Evolutionary conservation across 2,113 vertebrate species (phyloP).

Genomic region (Rhineura floridana): DNA sequence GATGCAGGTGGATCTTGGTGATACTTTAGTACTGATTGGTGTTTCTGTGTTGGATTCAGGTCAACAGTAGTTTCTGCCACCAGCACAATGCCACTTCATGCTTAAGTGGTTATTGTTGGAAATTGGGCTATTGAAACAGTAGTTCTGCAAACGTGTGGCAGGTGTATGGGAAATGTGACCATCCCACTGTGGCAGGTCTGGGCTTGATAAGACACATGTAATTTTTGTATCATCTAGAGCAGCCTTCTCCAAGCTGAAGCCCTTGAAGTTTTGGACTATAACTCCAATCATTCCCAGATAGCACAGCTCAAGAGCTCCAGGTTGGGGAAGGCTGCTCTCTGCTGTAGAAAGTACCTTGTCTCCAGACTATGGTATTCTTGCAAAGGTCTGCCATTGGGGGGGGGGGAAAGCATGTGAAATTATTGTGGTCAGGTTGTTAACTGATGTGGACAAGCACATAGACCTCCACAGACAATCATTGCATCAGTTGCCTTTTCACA

Average conservation of each 20-base stretch:
- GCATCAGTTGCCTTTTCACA: not conserved
- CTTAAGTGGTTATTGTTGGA: not conserved
- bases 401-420: not conserved
- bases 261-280: too few relatives aligned
- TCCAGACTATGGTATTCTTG: not conserved
- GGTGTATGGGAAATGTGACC: not conserved
- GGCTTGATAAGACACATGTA: not conserved
- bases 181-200: not conserved
- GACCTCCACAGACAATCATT: not conserved
- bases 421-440: too few relatives aligned
- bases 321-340: too few relatives aligned
- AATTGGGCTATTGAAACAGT: not conserved
- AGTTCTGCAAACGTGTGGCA: not conserved
- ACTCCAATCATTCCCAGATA: too few relatives aligned
- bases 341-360: not conserved
- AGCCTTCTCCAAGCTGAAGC: too few relatives aligned
- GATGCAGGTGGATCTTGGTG: not conserved
- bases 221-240: not conserved
- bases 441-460: not conserved
- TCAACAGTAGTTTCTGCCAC: not conserved
- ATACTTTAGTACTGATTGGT: not conserved
- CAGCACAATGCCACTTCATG: not conserved
- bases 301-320: too few relatives aligned
- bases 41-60: not conserved
- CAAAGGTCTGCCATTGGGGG: not conserved